Evolutionary conservation across 2,888 invertebrate genomes (phyloP).

Genomic region (Allygus modestus): DNA sequence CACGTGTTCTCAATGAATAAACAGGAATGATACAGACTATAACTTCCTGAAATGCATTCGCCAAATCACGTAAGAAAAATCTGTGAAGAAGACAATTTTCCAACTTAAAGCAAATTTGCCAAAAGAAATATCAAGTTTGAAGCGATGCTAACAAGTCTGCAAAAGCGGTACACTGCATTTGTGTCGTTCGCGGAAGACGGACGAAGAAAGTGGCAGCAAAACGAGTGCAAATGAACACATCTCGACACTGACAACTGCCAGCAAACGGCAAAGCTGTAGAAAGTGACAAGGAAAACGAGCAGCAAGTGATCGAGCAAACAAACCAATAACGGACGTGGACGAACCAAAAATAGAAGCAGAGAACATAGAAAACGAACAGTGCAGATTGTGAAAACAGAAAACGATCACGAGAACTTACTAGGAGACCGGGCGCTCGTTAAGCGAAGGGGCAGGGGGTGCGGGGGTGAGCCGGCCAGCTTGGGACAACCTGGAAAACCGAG

Average conservation of each 20-base stretch:
- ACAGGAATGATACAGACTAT: no score
- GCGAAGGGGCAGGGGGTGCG: background rate
- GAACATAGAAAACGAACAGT: conserved; percentile 2
- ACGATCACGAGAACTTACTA: conserved; percentile 40
- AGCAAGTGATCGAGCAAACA: background rate
- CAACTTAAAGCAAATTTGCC: no score
- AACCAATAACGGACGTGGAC: background rate
- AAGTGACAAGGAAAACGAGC: background rate
- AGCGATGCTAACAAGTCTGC: background rate
- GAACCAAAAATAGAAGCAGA: conserved; percentile 10
- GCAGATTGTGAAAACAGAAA: conserved; percentile 48
- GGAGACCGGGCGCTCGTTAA: conserved; percentile 45
- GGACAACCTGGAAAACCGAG: conserved; percentile 39
- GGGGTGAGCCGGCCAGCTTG: conserved; percentile 20
- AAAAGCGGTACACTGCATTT: background rate
- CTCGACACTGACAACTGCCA: background rate
- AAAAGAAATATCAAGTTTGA: no score
- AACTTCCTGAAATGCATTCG: no score
- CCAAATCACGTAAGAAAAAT: no score
- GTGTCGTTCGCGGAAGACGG: background rate
- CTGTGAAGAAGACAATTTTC: no score
- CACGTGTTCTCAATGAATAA: no score
- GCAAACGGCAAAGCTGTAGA: background rate
- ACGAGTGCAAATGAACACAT: background rate
- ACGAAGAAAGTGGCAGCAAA: background rate